Base-by-base conservation (phyloP, 2,797 vertebrate species). In the Diplodus sargus region DNA sequence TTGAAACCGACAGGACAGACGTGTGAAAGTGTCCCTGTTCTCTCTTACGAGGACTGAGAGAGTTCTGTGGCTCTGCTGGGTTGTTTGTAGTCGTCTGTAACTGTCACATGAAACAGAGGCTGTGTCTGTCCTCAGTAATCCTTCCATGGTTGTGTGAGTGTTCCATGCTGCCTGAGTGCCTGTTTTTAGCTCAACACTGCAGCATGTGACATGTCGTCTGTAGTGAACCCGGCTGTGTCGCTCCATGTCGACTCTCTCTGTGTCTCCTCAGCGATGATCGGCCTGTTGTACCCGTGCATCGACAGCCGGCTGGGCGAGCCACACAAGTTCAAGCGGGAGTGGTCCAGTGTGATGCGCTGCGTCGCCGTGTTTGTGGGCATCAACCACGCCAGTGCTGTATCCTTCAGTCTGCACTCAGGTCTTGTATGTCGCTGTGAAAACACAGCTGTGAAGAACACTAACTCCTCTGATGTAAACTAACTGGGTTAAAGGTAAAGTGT, bases 341-440 rank as follows among this genome's bases (percentile, higher is more conserved):
- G 98, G 98, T 99, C 98, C 83, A 99, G 97, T 73, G 98, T 99
- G 75, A 99, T 99, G 97, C 96, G 98, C 86, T 99, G 98, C 18
- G 97, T 99, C 77, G 98, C 98, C 0, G 98, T 98, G 87, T 99
- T 99, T 86, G 97, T 99, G 89, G 98, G 98, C 79, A 99, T 99
- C 92, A 99, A 98, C 93, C 98, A 99, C 15, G 98, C 98, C 89
- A 99, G 98, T 2, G 98, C 97, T 92, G 97, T 99, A 99, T 99
- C 98, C 97, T 97, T 81, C 1, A 70, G 16, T 4, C 17, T 61
- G 17, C 34, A 2, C 42, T 62, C 28, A 34, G 15, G 18, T 2
- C 14, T 16, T 10, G 17, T 39, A 14, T 45, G 47, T 45, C 23
- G 12, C 6, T 47, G 11, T 16, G 25, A 23, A 48, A 59, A 34